phyloP scores from a whole-genome alignment of 2,797 vertebrate genomes.

The Poeciliopsis turneri region DNA sequence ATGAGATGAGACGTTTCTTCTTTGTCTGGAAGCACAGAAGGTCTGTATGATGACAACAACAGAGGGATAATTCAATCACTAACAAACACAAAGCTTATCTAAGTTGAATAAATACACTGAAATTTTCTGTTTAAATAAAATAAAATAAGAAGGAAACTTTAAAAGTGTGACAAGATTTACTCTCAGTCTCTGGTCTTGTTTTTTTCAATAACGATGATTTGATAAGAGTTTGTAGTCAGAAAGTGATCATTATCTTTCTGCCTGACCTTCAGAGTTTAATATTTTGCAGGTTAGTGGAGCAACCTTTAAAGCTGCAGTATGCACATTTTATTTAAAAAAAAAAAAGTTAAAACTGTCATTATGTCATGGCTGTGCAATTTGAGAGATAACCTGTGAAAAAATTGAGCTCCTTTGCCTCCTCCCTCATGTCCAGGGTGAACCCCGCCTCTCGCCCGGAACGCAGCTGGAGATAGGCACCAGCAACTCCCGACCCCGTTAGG shows the following conservation, averaged over 20 bases:
- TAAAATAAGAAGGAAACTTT: background rate
- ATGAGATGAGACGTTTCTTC: too few species aligned
- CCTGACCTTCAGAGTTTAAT: background rate
- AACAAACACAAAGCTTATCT: background rate
- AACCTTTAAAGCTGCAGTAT: background rate
- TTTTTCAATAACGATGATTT: background rate
- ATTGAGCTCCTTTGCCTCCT: too few species aligned
- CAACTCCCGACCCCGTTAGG: too few species aligned
- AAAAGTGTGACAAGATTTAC: background rate
- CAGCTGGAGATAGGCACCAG: too few species aligned
- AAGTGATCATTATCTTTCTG: background rate
- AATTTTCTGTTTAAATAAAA: background rate
- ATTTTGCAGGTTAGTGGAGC: background rate
- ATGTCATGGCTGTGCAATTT: too few species aligned
- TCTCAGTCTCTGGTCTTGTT: background rate
- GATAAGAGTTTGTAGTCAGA: background rate
- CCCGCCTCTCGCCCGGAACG: too few species aligned
- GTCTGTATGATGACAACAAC: too few species aligned
- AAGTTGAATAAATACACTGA: background rate
- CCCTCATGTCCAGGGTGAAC: too few species aligned
- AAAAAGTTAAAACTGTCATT: too few species aligned
- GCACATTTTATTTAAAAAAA: too few species aligned
- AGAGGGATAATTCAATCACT: background rate
- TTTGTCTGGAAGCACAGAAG: too few species aligned
- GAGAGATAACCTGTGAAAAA: too few species aligned